Evolutionary conservation across 2,113 vertebrate genomes (phyloP).

Genomic region (Electrona antarctica): DNA sequence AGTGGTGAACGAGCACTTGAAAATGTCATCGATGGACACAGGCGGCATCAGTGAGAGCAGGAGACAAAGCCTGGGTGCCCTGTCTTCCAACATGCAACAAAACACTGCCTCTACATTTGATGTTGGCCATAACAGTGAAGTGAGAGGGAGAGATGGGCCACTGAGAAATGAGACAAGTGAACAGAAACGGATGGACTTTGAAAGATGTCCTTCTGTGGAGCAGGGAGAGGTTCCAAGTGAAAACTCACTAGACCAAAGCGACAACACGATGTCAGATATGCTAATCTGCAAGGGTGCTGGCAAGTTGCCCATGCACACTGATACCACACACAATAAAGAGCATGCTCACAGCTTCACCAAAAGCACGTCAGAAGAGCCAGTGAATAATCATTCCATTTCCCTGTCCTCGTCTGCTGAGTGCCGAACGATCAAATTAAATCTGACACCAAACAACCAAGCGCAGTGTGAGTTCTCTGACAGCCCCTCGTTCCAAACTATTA

Average conservation of each 20-base stretch:
- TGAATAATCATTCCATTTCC: background rate
- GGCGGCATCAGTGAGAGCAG: conserved; percentile 14
- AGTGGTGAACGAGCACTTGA: conserved; percentile 74
- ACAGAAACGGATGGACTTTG: conserved; percentile 20
- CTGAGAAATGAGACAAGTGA: conserved; percentile 16
- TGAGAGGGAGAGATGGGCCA: conserved; percentile 4
- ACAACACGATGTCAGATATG: background rate
- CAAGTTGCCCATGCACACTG: background rate
- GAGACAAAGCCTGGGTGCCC: conserved; percentile 21
- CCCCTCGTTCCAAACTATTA: background rate
- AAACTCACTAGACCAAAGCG: conserved; percentile 11
- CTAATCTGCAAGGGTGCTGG: background rate
- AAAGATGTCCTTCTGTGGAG: conserved; percentile 7
- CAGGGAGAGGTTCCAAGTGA: background rate
- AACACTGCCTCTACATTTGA: conserved; percentile 2
- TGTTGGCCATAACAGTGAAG: conserved; percentile 17
- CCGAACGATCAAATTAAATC: conserved; percentile 8
- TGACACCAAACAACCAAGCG: background rate
- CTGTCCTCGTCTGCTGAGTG: background rate
- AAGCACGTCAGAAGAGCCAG: background rate
- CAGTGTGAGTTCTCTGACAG: background rate
- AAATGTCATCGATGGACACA: conserved; percentile 34
- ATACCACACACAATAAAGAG: conserved; percentile 10
- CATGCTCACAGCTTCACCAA: background rate
- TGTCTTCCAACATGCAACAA: conserved; percentile 10